These are phyloP conservation scores for Blomia tropicalis DNA, from an alignment of 2,888 invertebrate species.

Conservation along the genomic window DNA sequence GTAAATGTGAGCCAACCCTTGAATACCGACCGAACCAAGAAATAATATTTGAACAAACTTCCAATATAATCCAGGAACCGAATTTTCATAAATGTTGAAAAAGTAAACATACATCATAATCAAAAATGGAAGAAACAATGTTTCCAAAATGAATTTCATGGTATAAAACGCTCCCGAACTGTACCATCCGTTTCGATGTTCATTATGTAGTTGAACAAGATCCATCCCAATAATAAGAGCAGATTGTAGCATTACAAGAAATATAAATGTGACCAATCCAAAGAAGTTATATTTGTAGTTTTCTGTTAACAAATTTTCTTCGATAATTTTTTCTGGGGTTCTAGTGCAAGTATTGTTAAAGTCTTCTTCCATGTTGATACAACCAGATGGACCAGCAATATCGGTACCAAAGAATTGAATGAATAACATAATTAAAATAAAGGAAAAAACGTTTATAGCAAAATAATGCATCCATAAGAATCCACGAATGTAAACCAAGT, in stretches of 20 bases:
- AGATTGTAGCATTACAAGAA: conserved; percentile 12
- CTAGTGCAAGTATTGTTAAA: conserved; percentile 2
- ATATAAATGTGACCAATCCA: conserved; percentile 9
- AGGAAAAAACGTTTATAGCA: background rate
- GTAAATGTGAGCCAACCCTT: background rate
- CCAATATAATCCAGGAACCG: conserved; percentile 2
- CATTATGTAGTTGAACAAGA: conserved; percentile 14
- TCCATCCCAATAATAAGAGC: conserved; percentile 14
- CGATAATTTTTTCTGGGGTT: background rate
- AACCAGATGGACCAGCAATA: conserved; percentile 8
- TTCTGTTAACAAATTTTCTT: background rate
- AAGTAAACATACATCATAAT: background rate
- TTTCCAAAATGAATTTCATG: conserved; percentile 2
- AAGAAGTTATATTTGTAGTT: conserved; percentile 16
- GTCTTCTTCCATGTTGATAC: background rate
- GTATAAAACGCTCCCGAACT: conserved; percentile 10
- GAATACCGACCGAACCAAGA: background rate
- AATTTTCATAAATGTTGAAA: background rate
- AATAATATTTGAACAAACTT: background rate
- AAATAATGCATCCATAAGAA: conserved; percentile 12
- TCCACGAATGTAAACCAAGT: conserved; percentile 15
- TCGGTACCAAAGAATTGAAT: background rate
- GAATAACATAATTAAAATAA: conserved; percentile 4
- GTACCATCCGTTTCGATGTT: conserved; percentile 22
- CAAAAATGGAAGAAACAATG: background rate